phyloP scores from a whole-genome alignment of 2,797 vertebrate species.

The Poecilia velifera region DNA sequence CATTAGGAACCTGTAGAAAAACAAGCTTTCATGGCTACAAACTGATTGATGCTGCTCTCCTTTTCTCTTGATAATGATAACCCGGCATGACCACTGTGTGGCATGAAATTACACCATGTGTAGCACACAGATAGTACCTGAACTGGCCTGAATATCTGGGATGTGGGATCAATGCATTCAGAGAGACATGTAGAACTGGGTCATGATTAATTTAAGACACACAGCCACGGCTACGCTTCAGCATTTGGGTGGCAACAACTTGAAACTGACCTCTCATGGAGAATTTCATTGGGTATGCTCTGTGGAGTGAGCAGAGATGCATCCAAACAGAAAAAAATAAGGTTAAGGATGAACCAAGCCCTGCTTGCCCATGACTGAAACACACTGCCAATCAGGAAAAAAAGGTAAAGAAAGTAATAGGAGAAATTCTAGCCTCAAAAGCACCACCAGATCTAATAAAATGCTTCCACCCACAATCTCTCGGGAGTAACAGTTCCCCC shows the following conservation, averaged over 20 bases:
- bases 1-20: conserved; percentile 38
- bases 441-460: conserved; percentile 72
- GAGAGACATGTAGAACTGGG: conserved; percentile 35
- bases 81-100: conserved; percentile 10
- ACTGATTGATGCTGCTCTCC: conserved; percentile 38
- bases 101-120: conserved; percentile 16
- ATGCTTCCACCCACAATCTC: conserved; percentile 73
- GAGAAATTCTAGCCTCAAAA: conserved; percentile 61
- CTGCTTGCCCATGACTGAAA: conserved; percentile 28
- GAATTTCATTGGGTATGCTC: conserved; percentile 5
- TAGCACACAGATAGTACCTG: conserved; percentile 13
- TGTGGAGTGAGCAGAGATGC: background rate
- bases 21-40: conserved; percentile 38
- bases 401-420: conserved; percentile 38
- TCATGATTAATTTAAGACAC: conserved; percentile 32
- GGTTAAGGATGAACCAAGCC: conserved; percentile 13
- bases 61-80: conserved; percentile 14
- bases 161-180: conserved; percentile 17
- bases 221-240: conserved; percentile 24
- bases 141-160: conserved; percentile 23
- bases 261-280: conserved; percentile 39
- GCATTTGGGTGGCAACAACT: conserved; percentile 22
- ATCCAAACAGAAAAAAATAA: background rate
- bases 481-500: conserved; percentile 68
- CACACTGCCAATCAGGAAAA: conserved; percentile 37